A percentile compares a stretch with the other conserved stretches of the same genome.
Conservation (phyloP, 2,113 vertebrate species). For the Excalfactoria chinensis region DNA sequence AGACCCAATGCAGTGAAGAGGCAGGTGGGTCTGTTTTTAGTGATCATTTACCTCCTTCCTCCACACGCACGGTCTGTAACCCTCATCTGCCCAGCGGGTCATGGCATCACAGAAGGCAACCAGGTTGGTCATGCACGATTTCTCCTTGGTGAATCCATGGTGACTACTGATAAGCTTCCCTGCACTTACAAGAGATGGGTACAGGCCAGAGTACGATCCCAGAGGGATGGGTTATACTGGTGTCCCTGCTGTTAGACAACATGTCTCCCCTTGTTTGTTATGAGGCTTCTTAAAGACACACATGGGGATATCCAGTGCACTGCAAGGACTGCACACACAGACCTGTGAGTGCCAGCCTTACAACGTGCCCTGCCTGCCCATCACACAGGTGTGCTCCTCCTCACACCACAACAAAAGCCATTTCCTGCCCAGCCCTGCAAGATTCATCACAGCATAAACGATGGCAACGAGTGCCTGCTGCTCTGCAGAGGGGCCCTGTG, state of each 20-base stretch:
- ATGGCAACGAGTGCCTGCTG: fast-evolving
- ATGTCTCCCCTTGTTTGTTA: background rate
- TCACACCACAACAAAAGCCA: fast-evolving
- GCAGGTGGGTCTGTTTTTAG: background rate
- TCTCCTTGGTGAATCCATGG: background rate
- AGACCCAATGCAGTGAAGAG: background rate
- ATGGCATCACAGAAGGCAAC: background rate
- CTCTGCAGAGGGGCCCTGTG: background rate
- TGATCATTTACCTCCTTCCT: background rate
- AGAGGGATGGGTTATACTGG: background rate
- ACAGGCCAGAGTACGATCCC: too few relatives aligned
- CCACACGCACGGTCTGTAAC: background rate
- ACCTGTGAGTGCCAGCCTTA: fast-evolving
- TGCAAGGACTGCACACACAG: background rate
- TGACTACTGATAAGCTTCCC: background rate
- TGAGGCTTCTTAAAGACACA: background rate
- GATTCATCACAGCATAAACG: fast-evolving
- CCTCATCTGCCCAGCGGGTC: background rate
- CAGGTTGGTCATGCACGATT: background rate
- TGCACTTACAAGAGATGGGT: too few relatives aligned
- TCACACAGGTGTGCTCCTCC: fast-evolving
- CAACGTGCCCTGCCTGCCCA: fast-evolving
- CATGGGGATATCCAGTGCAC: background rate
- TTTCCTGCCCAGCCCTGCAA: background rate
- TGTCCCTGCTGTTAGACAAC: background rate